Percentiles rank a stretch among this genome's conserved stretches.
phyloP scores from a whole-genome alignment of 2,797 vertebrate species.

The Semotilus atromaculatus region DNA sequence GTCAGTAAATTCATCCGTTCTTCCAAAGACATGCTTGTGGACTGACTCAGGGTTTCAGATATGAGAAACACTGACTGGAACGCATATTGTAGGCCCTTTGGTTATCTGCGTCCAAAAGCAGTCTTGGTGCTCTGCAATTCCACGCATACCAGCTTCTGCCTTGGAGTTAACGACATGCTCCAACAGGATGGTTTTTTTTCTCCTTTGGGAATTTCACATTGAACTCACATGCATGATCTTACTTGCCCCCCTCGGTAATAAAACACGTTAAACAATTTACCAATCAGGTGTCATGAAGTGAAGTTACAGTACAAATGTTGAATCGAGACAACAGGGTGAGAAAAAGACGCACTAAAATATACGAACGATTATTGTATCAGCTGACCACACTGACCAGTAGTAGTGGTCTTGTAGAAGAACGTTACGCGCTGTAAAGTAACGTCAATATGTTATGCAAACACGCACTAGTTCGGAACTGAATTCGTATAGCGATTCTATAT shows the following conservation, averaged over 20 bases:
- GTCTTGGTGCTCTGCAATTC: constrained; percentile 69
- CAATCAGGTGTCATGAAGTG: background rate
- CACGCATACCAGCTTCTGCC: constrained; percentile 81
- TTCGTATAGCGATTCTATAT: background rate
- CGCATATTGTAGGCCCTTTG: constrained; percentile 39
- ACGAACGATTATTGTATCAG: background rate
- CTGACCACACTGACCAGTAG: constrained; percentile 4
- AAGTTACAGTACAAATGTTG: background rate
- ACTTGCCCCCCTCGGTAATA: constrained; percentile 48
- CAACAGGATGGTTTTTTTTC: constrained; percentile 75
- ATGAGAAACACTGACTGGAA: constrained; percentile 28
- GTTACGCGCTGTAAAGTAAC: background rate
- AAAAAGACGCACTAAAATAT: constrained; percentile 1
- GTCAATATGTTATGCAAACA: background rate
- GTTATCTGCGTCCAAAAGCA: constrained; percentile 44
- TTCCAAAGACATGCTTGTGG: background rate
- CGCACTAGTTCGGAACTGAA: background rate
- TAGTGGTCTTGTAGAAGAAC: background rate
- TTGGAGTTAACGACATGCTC: constrained; percentile 81
- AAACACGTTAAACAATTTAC: constrained; percentile 30
- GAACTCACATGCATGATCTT: constrained; percentile 61
- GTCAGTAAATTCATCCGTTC: constrained; percentile 11
- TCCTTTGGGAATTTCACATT: constrained; percentile 70
- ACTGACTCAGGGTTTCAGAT: background rate
- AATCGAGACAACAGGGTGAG: constrained; percentile 1